Conservation (phyloP, 2,797 vertebrate genomes). For the Babyrousa celebensis region DNA sequence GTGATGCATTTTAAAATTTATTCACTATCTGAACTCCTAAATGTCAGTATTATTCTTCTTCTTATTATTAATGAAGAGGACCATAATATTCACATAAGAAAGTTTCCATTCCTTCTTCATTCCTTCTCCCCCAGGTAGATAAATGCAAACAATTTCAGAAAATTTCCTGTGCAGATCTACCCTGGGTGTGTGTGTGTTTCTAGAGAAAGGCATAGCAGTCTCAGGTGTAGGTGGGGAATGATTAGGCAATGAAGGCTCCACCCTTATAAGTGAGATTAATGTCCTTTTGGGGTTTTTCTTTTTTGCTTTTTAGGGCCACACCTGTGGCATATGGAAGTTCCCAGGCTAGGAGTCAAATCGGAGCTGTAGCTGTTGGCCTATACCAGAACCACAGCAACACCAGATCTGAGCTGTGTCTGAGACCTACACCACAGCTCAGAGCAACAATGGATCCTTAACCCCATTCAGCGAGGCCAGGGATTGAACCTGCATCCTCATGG, state of each 20-base stretch:
- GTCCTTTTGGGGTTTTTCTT: no score
- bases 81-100: neutral
- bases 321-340: no score
- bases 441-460: no score
- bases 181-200: neutral
- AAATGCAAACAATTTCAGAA: slow-evolving; percentile 49
- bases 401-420: no score
- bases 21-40: slow-evolving; percentile 11
- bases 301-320: no score
- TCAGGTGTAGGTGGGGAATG: neutral
- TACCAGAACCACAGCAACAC: no score
- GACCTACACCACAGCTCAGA: no score
- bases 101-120: neutral
- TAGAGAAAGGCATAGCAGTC: neutral
- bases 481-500: no score
- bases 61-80: neutral
- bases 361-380: no score
- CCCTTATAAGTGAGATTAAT: neutral
- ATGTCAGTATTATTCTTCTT: neutral
- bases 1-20: neutral
- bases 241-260: neutral
- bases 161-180: neutral
- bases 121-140: neutral
- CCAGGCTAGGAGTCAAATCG: no score
- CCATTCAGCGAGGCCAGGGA: no score